Evolutionary conservation across 2,797 vertebrate genomes (phyloP), one percentile per base, ranked within the genome.

Genomic region (Caiman crocodilus): DNA sequence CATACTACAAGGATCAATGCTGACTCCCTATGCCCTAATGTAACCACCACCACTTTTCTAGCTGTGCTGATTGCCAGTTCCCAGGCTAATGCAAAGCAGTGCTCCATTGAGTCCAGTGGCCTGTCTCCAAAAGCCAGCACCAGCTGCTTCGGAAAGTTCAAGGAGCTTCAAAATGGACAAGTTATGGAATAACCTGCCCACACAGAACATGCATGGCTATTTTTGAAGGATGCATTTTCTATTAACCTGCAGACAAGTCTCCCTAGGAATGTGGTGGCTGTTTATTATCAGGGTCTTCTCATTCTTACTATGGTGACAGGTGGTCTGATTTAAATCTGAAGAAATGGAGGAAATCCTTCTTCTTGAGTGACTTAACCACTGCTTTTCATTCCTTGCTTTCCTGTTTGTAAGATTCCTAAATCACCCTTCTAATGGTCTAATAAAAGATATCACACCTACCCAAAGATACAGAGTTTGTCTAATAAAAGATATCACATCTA

Each of bases 211-310:
- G 28, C 16, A 18, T 12, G 30, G 56, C 56, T 1, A 4, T 20
- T 30, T 6, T 61, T 87, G 87, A 78, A 57, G 55, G 25, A 7
- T 2, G 1, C 59, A 59, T 80, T 25, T 16, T 26, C 16, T 23
- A 13, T 6, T 26, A 13, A 16, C 58, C 57, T 0, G 5, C 9
- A 42, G 28, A 56, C 23, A 50, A 4, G 0, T 60, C 85, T 77
- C 30, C 71, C n/a, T 23, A 23, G 78, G 42, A 67, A 35, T 67
- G 50, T 21, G 42, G 42, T 50, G 42, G 15, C 21, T 69, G 42
- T 3, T 50, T 30, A 0, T 0, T 1, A 13, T 15, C 57, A 3
- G 0, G 0, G 6, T 7, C 75, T 10, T 65, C 82, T 85, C 23
- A 58, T 74, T 5, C 42, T 56, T 30, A 65, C 50, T 2, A 0